phyloP scores from a whole-genome alignment of 2,797 vertebrate genomes.

The Micropoecilia bifurca region DNA sequence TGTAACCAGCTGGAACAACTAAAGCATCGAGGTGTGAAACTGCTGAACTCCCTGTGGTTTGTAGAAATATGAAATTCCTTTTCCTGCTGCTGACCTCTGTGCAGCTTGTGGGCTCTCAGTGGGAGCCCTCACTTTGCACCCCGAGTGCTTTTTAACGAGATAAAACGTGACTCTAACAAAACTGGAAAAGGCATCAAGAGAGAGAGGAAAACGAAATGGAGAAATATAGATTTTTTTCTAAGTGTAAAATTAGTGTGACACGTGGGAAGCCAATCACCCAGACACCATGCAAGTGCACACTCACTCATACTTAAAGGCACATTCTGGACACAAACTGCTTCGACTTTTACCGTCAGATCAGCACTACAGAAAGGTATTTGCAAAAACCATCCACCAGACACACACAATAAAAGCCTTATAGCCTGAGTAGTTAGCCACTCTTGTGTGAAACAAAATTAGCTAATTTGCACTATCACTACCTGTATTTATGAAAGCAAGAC shows the following conservation, averaged over 20 bases:
- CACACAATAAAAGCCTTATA: neutral
- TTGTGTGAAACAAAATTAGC: neutral
- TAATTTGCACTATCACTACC: neutral
- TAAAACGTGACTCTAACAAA: slow-evolving; percentile 25
- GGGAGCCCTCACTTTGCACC: slow-evolving; percentile 33
- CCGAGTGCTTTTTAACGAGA: slow-evolving; percentile 19
- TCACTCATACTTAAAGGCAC: neutral
- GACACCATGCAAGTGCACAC: neutral
- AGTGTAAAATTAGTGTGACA: neutral
- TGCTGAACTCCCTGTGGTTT: slow-evolving; percentile 44
- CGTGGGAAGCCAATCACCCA: neutral
- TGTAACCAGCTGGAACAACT: slow-evolving; percentile 28
- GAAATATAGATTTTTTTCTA: slow-evolving; percentile 4
- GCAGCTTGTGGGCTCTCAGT: slow-evolving; percentile 34
- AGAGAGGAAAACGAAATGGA: slow-evolving; percentile 9
- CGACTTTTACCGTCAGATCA: neutral
- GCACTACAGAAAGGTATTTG: neutral
- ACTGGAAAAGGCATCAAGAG: neutral
- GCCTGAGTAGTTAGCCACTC: neutral
- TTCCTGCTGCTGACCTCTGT: slow-evolving; percentile 30
- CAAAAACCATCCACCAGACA: neutral
- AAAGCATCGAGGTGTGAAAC: slow-evolving; percentile 22
- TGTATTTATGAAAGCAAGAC: neutral
- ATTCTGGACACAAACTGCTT: neutral
- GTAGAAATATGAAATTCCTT: slow-evolving; percentile 54